Evolutionary conservation across 2,797 vertebrate genomes (phyloP).

Genomic region (Menidia menidia): DNA sequence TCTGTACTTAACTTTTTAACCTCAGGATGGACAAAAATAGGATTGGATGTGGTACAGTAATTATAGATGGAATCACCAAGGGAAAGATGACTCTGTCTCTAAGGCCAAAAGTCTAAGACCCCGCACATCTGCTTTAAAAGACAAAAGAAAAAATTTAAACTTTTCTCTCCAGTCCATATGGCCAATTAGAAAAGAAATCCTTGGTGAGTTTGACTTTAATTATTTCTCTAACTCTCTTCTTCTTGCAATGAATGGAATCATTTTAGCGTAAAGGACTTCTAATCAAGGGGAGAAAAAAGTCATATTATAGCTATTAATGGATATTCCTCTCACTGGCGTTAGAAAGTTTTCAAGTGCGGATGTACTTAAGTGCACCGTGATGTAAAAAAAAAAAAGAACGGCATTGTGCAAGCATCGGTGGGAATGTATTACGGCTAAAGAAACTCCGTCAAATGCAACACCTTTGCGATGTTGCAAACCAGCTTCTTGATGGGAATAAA

Average conservation of each 20-base stretch:
- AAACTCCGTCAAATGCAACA: conserved; percentile 61
- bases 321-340: conserved; percentile 35
- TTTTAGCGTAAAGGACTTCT: conserved; percentile 78
- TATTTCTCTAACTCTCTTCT: conserved; percentile 67
- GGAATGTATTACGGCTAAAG: conserved; percentile 64
- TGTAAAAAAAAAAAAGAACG: conserved; percentile 28
- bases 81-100: conserved; percentile 63
- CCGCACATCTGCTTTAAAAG: conserved; percentile 81
- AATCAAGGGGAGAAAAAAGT: conserved; percentile 59
- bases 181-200: conserved; percentile 83
- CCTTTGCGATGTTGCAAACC: conserved; percentile 63
- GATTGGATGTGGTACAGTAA: conserved; percentile 69
- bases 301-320: conserved; percentile 54
- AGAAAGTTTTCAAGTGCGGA: conserved; percentile 57
- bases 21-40: conserved; percentile 69
- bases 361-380: conserved; percentile 53
- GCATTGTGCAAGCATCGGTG: conserved; percentile 49
- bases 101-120: conserved; percentile 78
- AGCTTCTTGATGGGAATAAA: conserved; percentile 72
- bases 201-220: conserved; percentile 79
- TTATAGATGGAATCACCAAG: conserved; percentile 70
- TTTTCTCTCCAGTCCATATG: conserved; percentile 84
- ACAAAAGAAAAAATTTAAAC: conserved; percentile 80
- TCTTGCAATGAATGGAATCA: conserved; percentile 77
- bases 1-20: conserved; percentile 60